Evolutionary conservation across 2,113 vertebrate species (phyloP).

Genomic region (Spilogale gracilis): DNA sequence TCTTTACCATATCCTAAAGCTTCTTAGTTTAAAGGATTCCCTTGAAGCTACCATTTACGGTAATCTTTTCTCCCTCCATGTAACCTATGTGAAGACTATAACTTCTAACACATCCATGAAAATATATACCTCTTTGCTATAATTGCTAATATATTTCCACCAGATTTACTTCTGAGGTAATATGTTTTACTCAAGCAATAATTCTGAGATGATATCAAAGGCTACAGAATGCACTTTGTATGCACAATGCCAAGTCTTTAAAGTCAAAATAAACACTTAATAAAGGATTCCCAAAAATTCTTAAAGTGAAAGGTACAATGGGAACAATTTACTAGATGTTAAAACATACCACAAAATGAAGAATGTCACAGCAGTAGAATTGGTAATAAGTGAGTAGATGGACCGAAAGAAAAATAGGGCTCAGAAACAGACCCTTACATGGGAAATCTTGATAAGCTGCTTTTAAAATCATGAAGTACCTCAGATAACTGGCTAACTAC

Average conservation of each 20-base stretch:
- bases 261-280: slow-evolving; percentile 7
- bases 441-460: neutral
- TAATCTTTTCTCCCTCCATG: slow-evolving; percentile 13
- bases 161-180: neutral
- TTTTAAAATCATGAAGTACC: neutral
- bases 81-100: neutral
- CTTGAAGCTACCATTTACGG: slow-evolving; percentile 44
- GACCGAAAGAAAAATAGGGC: neutral
- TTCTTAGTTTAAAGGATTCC: slow-evolving; percentile 50
- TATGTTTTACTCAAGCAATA: neutral
- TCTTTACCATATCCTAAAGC: neutral
- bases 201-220: neutral
- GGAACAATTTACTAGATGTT: neutral
- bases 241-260: neutral
- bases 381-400: neutral
- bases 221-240: neutral
- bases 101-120: slow-evolving; percentile 46
- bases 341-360: neutral
- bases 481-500: neutral
- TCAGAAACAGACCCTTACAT: neutral
- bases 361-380: neutral
- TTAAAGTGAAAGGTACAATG: neutral
- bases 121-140: neutral
- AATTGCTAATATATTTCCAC: neutral
- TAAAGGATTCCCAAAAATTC: neutral